Evolutionary conservation across 2,797 vertebrate species (phyloP).

Genomic region (Moxostoma hubbsi): DNA sequence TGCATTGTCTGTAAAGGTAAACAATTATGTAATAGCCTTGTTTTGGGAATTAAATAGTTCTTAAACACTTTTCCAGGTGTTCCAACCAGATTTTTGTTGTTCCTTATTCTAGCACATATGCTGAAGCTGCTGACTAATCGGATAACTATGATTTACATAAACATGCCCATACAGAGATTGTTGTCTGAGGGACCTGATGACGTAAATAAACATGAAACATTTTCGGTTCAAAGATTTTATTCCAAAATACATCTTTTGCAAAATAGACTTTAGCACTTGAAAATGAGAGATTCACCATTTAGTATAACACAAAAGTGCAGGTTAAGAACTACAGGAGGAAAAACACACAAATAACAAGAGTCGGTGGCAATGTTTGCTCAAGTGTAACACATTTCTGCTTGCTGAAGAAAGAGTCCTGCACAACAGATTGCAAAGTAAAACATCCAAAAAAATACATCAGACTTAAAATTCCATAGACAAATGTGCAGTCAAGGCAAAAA

Average conservation of each 20-base stretch:
- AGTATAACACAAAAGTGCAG: constrained; percentile 14
- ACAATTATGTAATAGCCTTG: background rate
- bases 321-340: background rate
- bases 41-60: background rate
- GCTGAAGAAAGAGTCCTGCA: constrained; percentile 6
- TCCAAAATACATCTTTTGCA: constrained; percentile 37
- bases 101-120: too few relatives aligned
- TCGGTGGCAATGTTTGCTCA: constrained; percentile 30
- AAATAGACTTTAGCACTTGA: constrained; percentile 39
- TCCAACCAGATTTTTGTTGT: background rate
- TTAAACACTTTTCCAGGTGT: constrained; percentile 7
- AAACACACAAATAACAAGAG: background rate
- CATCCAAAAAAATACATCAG: background rate
- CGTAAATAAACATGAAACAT: background rate
- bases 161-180: background rate
- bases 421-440: background rate
- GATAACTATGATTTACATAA: background rate
- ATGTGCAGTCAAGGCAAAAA: constrained; percentile 14
- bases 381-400: constrained; percentile 30
- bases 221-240: constrained; percentile 43
- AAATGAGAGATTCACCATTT: constrained; percentile 21
- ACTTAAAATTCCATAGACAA: constrained; percentile 16
- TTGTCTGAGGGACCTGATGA: background rate
- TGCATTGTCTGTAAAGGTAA: background rate
- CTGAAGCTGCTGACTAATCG: background rate